Base-by-base conservation (phyloP, 1,140 invertebrate species). In the Sycophaga agraensis region DNA sequence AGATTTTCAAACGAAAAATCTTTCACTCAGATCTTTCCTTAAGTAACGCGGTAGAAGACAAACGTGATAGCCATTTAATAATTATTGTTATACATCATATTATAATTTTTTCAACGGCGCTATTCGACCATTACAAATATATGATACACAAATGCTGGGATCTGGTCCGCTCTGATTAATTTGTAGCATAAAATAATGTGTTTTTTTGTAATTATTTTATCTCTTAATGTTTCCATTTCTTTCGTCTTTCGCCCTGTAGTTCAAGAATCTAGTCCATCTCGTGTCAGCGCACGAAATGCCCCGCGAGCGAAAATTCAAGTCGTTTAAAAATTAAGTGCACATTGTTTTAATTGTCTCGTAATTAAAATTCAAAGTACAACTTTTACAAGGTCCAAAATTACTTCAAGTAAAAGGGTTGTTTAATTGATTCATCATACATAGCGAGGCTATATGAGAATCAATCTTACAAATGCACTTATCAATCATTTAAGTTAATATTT, bases 141-240 rank as follows among this genome's bases (percentile, higher is more conserved):
- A 51, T 46, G 22, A 19, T 31, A 34, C 1, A 45, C 11, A 7
- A 19, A 60, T 60, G 39, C 53, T 34, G 26, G 46, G 45, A 63
- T 63, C 53, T 63, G 60, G 60, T 63, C 60, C 61, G 40, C 48
- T 45, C 40, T 55, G 49, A 58, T 61, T 39, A 62, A 48, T 17
- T 55, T 46, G 22, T 40, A 55, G 51, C 43, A 62, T 50, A 62
- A 62, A 48, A 60, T 54, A 37, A 14, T 16, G 8, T 35, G 1
- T n/a, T 49, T 49, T 58, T n/a, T 55, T 21, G 34, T 37, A 17
- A n/a, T 40, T 58, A 49, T 40, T 26, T 54, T 48, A 45, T 46
- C 40, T 35, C 16, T 26, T 9, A 49, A 28, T 40, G 40, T 40
- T 49, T 49, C 31, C 21, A 11, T 42, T 37, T 57, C 22, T 51